A percentile compares a stretch with the other conserved stretches of the same genome.
These are phyloP conservation scores for Sakesphorus luctuosus DNA, from an alignment of 2,113 vertebrate species.

Conservation along the genomic window DNA sequence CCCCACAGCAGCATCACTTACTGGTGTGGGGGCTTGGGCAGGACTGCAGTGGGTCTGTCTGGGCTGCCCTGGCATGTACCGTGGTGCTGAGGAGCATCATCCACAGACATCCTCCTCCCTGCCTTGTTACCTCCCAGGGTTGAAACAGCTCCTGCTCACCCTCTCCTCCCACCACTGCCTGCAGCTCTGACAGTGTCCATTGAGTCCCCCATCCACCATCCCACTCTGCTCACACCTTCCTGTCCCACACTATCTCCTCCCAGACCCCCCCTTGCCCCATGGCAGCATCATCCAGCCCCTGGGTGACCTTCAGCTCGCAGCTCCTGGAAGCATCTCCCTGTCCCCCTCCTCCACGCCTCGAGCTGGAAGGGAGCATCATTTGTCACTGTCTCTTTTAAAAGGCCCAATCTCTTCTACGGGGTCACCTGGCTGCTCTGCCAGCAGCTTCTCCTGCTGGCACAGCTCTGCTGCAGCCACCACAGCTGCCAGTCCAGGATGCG, in stretches of 20 bases:
- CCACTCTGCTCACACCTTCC: background rate
- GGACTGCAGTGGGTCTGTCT: background rate
- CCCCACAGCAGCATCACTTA: background rate
- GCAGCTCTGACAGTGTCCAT: background rate
- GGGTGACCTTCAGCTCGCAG: background rate
- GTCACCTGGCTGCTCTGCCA: conserved; percentile 48
- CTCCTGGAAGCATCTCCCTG: background rate
- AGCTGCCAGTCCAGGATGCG: background rate
- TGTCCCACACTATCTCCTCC: background rate
- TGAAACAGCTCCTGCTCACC: background rate
- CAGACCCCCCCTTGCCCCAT: accelerated
- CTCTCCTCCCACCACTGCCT: background rate
- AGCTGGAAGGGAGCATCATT: conserved; percentile 11
- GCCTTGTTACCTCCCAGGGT: accelerated
- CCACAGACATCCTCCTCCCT: accelerated
- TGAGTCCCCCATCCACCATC: accelerated
- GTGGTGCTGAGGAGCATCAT: background rate
- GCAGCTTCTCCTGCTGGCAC: background rate
- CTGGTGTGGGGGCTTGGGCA: background rate
- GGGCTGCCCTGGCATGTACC: background rate
- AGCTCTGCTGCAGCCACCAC: background rate
- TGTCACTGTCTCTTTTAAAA: conserved; percentile 71
- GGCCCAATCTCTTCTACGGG: conserved; percentile 2
- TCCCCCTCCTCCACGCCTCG: background rate
- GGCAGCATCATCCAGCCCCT: background rate